Evolutionary conservation across 1,140 invertebrate species (phyloP).

Genomic region (Zaprionus ornatus): DNA sequence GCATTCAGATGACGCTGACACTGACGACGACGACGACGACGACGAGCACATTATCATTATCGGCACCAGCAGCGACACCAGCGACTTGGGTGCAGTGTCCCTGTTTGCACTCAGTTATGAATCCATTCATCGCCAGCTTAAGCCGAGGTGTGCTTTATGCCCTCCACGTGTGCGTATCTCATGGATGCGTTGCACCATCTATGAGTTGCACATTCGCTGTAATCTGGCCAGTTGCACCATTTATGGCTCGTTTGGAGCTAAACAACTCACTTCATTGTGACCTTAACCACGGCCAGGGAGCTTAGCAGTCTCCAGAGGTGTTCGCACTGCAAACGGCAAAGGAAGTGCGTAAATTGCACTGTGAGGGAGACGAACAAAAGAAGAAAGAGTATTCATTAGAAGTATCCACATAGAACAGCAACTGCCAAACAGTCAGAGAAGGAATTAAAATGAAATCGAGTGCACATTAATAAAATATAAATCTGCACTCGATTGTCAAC

Average conservation of each 20-base stretch:
- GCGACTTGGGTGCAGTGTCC: conserved; percentile 27
- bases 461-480: neutral
- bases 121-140: conserved; percentile 51
- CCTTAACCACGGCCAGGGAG: neutral
- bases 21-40: conserved; percentile 47
- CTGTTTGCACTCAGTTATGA: conserved; percentile 70
- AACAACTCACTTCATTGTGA: conserved; percentile 54
- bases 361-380: neutral
- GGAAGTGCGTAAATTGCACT: neutral
- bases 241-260: conserved; percentile 75
- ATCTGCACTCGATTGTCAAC: neutral
- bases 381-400: neutral
- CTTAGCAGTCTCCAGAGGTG: neutral
- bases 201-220: conserved; percentile 32
- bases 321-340: neutral
- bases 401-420: neutral
- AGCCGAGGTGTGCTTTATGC: conserved; percentile 38
- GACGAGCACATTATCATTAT: conserved; percentile 79
- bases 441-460: neutral
- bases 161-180: conserved; percentile 48
- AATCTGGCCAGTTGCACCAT: conserved; percentile 35
- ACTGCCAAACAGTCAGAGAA: too few relatives aligned
- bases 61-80: conserved; percentile 41
- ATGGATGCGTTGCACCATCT: conserved; percentile 56
- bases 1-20: conserved; percentile 44